phyloP scores from a whole-genome alignment of 2,888 invertebrate genomes.

The Andricus curvator region DNA sequence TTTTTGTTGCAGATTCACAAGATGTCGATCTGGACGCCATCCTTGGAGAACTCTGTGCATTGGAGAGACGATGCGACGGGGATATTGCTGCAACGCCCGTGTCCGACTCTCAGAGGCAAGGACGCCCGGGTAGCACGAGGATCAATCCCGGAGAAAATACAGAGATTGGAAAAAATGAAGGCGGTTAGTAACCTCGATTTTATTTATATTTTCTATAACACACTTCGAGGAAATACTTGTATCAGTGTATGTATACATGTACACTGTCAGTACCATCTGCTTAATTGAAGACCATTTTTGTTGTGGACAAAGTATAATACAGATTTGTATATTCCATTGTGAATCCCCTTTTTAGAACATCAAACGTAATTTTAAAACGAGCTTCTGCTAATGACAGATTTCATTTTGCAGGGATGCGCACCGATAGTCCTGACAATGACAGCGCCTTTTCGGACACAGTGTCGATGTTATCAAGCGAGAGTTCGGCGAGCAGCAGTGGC shows the following conservation, averaged over 20 bases:
- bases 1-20: conserved; percentile 86
- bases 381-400: not conserved
- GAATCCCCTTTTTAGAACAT: not conserved
- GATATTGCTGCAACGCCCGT: conserved; percentile 74
- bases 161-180: conserved; percentile 70
- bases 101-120: conserved; percentile 72
- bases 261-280: not conserved
- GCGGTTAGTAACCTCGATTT: conserved; percentile 47
- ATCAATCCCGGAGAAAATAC: conserved; percentile 70
- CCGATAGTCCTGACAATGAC: conserved; percentile 98
- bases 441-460: conserved; percentile 99
- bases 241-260: not conserved
- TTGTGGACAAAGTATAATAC: no score
- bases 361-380: not conserved
- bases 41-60: conserved; percentile 95
- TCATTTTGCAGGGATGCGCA: conserved; percentile 79
- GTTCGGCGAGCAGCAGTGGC: conserved; percentile 94
- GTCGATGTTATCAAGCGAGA: conserved; percentile 94
- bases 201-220: not conserved
- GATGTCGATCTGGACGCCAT: conserved; percentile 98
- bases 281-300: not conserved
- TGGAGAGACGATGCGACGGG: conserved; percentile 86
- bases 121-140: conserved; percentile 70
- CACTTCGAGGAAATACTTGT: not conserved
- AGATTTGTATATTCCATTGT: not conserved